Evolutionary conservation across 2,888 invertebrate species (phyloP).

Genomic region (Sinohyriopsis cumingii): DNA sequence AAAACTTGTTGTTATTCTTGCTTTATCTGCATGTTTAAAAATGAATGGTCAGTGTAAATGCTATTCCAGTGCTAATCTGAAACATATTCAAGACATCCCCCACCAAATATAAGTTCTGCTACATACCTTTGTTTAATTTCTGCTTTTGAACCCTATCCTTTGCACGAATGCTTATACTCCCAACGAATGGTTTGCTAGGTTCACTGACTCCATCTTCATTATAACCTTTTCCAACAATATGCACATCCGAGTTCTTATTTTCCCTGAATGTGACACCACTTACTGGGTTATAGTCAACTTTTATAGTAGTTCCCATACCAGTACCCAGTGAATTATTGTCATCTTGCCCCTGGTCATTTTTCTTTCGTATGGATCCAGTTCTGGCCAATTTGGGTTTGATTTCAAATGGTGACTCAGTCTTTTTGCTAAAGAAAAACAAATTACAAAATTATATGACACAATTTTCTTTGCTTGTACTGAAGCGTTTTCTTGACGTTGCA

Average conservation of each 20-base stretch:
- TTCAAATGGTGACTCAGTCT: constrained; percentile 60
- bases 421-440: constrained; percentile 44
- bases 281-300: constrained; percentile 60
- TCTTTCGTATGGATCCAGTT: constrained; percentile 39
- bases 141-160: constrained; percentile 1
- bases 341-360: constrained; percentile 25
- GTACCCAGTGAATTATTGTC: constrained; percentile 13
- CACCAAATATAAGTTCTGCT: no score
- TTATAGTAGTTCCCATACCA: constrained; percentile 30
- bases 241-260: constrained; percentile 64
- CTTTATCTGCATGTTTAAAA: no score
- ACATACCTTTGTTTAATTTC: no score
- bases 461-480: neutral
- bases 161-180: no score
- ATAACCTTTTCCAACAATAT: constrained; percentile 67
- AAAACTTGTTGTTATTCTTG: no score
- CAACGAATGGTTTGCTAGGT: no score
- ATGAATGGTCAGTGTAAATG: no score
- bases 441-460: neutral
- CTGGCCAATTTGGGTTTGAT: constrained; percentile 57
- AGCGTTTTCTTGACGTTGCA: no score
- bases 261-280: constrained; percentile 69
- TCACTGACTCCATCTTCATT: constrained; percentile 49
- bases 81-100: no score
- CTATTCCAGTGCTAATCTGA: no score